Conservation (phyloP, 2,113 vertebrate genomes). For the Leucoraja erinaceus region DNA sequence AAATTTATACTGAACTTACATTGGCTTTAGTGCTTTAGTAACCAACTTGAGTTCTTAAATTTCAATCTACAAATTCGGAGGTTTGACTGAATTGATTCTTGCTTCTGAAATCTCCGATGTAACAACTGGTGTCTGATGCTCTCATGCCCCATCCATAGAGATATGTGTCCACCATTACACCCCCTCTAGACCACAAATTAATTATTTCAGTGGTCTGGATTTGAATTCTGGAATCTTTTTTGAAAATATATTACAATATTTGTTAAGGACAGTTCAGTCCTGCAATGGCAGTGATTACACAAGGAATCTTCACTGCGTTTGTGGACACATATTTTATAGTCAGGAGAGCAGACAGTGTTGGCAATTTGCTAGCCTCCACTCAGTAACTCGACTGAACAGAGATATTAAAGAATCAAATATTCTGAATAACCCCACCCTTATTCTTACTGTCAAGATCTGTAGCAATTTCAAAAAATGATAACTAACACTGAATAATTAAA, state of each 20-base stretch:
- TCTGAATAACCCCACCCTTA: not conserved
- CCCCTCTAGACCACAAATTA: not conserved
- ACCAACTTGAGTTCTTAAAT: not conserved
- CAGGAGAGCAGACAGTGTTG: not conserved
- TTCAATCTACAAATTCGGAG: not conserved
- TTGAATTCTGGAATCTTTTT: not conserved
- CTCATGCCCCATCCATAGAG: not conserved
- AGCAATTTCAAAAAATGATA: not conserved
- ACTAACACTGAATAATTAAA: not conserved
- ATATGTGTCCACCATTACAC: too few species aligned
- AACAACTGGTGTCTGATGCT: not conserved
- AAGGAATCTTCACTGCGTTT: not conserved
- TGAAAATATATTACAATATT: not conserved
- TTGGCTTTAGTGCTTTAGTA: too few species aligned
- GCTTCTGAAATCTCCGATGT: not conserved
- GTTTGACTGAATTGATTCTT: not conserved
- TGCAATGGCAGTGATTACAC: not conserved
- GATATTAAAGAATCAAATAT: not conserved
- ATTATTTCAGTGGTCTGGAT: not conserved
- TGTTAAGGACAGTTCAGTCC: not conserved
- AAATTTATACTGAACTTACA: not conserved
- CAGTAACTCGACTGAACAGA: not conserved
- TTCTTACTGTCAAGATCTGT: not conserved
- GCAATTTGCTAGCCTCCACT: not conserved
- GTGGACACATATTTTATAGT: not conserved